Conservation (phyloP, 1,140 invertebrate genomes). For the Globodera ellingtonae region DNA sequence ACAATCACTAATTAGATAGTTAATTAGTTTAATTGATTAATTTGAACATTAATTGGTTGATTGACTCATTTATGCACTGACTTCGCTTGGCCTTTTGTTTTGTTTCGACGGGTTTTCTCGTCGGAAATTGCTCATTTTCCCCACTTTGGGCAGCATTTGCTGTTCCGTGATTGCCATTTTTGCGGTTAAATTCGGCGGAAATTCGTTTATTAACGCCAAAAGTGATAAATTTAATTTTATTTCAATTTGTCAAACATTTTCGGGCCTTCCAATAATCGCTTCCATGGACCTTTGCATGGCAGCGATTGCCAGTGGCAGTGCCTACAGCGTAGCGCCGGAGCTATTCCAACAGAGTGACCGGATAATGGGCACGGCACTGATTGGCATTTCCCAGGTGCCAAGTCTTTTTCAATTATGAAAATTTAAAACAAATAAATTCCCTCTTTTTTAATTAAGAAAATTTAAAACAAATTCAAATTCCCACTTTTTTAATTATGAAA, state of each 20-base stretch:
- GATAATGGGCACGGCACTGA: constrained; percentile 43
- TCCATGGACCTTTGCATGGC: constrained; percentile 44
- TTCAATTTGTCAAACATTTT: constrained; percentile 2
- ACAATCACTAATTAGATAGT: not conserved
- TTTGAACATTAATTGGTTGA: not conserved
- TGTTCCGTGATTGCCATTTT: constrained; percentile 14
- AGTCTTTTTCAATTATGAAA: constrained; percentile 1
- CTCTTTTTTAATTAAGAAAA: constrained; percentile 13
- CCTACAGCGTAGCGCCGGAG: constrained; percentile 48
- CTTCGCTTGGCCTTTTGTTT: constrained; percentile 45
- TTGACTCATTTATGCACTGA: constrained; percentile 25
- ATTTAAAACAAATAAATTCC: not conserved
- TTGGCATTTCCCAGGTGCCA: constrained; percentile 48
- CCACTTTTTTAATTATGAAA: not conserved
- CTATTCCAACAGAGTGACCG: constrained; percentile 46
- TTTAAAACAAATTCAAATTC: too few relatives aligned
- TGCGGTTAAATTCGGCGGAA: constrained; percentile 10
- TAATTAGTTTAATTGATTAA: not conserved
- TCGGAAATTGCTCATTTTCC: constrained; percentile 40
- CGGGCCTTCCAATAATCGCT: constrained; percentile 39
- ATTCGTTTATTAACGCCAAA: constrained; percentile 5
- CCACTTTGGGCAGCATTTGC: constrained; percentile 45
- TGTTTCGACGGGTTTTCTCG: constrained; percentile 52
- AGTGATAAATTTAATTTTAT: constrained; percentile 2
- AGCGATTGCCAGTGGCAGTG: constrained; percentile 49